Conservation (phyloP, 2,797 vertebrate species). For the Pipistrellus nathusii region DNA sequence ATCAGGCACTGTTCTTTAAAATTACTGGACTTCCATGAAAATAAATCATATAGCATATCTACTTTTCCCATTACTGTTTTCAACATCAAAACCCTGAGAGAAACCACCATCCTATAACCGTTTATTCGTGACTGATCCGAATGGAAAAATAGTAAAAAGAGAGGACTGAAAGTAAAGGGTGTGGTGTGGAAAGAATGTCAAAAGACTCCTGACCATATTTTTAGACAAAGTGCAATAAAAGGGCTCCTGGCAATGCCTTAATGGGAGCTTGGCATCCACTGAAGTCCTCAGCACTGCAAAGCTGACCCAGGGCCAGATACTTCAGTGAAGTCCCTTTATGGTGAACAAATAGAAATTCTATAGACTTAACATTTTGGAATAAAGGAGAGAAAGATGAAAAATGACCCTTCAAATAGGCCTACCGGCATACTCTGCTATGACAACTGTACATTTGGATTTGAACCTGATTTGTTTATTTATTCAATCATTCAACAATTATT, state of each 20-base stretch:
- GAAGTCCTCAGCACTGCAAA: neutral
- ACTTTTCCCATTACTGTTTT: conserved; percentile 78
- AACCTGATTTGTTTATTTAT: neutral
- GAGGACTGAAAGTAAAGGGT: neutral
- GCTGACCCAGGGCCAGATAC: neutral
- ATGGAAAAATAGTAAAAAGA: neutral
- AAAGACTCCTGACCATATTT: neutral
- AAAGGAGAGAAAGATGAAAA: neutral
- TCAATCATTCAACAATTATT: conserved; percentile 12
- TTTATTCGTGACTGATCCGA: neutral
- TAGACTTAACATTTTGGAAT: neutral
- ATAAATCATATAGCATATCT: conserved; percentile 81
- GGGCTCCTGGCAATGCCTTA: neutral
- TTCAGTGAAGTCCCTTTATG: neutral
- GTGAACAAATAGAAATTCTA: conserved; percentile 11
- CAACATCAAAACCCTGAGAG: conserved; percentile 70
- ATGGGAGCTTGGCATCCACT: neutral
- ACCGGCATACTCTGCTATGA: neutral
- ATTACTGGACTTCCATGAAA: conserved; percentile 86
- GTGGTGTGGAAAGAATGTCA: neutral
- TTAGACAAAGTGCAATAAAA: neutral
- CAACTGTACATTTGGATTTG: neutral
- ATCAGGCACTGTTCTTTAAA: conserved; percentile 80
- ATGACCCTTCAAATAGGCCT: neutral
- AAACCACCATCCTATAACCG: conserved; percentile 47